Percentiles rank a stretch among this genome's conserved stretches.
phyloP scores from a whole-genome alignment of 2,888 invertebrate species.

The Drosophila paramelanica region DNA sequence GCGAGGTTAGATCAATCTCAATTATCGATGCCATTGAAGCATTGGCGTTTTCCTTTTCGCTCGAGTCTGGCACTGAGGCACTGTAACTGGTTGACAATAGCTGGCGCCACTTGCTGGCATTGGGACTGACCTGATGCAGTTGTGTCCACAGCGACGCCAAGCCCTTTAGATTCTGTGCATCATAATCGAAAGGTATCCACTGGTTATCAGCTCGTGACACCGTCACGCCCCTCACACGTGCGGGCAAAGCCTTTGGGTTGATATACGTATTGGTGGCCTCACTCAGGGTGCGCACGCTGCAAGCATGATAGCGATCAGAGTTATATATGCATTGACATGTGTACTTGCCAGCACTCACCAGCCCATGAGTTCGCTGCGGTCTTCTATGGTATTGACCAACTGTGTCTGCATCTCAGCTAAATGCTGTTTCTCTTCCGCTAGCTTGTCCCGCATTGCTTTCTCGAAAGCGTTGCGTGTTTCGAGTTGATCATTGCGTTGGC shows the following conservation, averaged over 20 bases:
- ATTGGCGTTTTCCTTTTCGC: constrained; percentile 20
- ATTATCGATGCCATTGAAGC: constrained; percentile 42
- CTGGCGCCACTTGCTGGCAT: constrained; percentile 41
- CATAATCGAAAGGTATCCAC: constrained; percentile 47
- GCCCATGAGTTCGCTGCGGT: constrained; percentile 33
- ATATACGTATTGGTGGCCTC: constrained; percentile 54
- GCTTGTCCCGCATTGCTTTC: constrained; percentile 16
- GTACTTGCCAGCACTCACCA: constrained; percentile 31
- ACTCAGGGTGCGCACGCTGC: constrained; percentile 55
- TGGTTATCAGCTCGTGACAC: constrained; percentile 20
- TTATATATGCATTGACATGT: not conserved
- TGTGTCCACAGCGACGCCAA: constrained; percentile 26
- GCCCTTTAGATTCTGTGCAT: constrained; percentile 5
- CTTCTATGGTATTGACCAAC: constrained; percentile 15
- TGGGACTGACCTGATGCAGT: constrained; percentile 7
- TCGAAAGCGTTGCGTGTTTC: constrained; percentile 21
- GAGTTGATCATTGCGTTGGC: constrained; percentile 15
- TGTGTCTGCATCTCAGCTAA: constrained; percentile 14
- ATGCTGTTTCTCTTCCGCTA: constrained; percentile 26
- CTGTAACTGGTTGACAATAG: constrained; percentile 27
- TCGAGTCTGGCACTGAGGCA: not conserved
- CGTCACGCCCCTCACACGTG: constrained; percentile 52
- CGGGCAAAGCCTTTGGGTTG: constrained; percentile 52
- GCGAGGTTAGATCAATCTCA: constrained; percentile 58
- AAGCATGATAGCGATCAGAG: constrained; percentile 1